These are phyloP conservation scores for Hyperoplus lanceolatus DNA, from an alignment of 2,797 vertebrate genomes.

Conservation along the genomic window DNA sequence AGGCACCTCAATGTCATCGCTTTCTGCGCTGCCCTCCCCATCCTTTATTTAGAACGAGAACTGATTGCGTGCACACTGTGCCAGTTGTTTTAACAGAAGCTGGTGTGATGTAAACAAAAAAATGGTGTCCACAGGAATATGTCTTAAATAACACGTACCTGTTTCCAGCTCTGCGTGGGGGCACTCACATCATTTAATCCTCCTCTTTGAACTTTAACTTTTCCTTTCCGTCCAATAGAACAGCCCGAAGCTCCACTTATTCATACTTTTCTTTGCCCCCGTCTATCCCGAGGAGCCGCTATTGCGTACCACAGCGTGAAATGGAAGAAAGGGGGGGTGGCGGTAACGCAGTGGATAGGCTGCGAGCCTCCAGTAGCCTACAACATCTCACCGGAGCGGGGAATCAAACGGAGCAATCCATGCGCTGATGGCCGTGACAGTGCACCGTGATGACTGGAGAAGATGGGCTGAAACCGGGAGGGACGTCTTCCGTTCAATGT, in stretches of 20 bases:
- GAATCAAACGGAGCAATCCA: constrained; percentile 74
- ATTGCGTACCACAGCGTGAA: constrained; percentile 34
- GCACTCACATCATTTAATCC: constrained; percentile 72
- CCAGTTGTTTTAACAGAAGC: constrained; percentile 8
- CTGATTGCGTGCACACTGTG: constrained; percentile 56
- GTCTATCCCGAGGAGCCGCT: constrained; percentile 52
- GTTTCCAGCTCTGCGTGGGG: constrained; percentile 49
- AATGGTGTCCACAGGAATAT: constrained; percentile 29
- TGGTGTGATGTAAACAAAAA: constrained; percentile 47
- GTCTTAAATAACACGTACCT: constrained; percentile 73
- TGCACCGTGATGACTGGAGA: constrained; percentile 15
- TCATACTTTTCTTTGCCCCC: constrained; percentile 70
- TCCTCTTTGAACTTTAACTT: constrained; percentile 77
- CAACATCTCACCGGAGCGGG: constrained; percentile 67
- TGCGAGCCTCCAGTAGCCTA: constrained; percentile 41
- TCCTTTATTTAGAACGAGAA: constrained; percentile 29
- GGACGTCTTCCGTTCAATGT: constrained; percentile 38
- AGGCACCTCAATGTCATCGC: constrained; percentile 77
- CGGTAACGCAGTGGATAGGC: constrained; percentile 56
- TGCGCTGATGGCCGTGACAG: constrained; percentile 43
- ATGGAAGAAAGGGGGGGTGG: constrained; percentile 35
- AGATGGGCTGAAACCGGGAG: constrained; percentile 23
- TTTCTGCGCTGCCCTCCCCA: constrained; percentile 51
- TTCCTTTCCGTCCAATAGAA: constrained; percentile 58
- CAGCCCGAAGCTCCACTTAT: constrained; percentile 68